Evolutionary conservation across 1,140 invertebrate species (phyloP), one percentile per base, ranked within the genome.

Genomic region (Euura saliciscinereae): DNA sequence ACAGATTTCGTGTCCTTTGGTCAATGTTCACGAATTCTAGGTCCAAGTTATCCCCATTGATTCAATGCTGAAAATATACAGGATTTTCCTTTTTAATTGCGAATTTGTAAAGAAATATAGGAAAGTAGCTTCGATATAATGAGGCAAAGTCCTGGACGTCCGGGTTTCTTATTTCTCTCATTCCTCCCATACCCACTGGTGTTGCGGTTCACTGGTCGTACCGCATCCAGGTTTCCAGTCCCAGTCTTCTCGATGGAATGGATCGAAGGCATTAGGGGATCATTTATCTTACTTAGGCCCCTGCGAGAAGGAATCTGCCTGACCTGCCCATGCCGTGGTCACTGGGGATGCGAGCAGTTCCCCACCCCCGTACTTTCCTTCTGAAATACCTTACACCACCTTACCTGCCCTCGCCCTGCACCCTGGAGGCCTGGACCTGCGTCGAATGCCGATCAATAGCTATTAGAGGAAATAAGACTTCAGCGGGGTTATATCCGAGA

Each of bases 231-330:
- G 67, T 72, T 72, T 51, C 44, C 28, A 65, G 43, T 28, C 13
- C 42, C 44, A 7, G 8, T 59, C 10, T 64, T 71, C 43, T 11
- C 28, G 13, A 44, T 43, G 42, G 51, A 42, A 71, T 11, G 70
- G n/a, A 65, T 43, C n/a, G 44, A 51, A 73, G 69, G 70, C 70
- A 69, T 44, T 46, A 64, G 66, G 71, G 65, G 73, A 76, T 76
- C 77, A 71, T 78, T 78, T 76, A 74, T 78, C 77, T 78, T 78
- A 78, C 77, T 78, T 78, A 78, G 66, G 68, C 66, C 70, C 28
- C 69, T 78, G 51, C 51, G 51, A 73, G 69, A 28, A 44, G 68
- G 73, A 71, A 76, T 76, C 71, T 76, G 73, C 65, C 73, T 74
- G 73, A 73, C 43, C 43, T 13, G 73, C 28, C 28, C 28, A 28